Base-by-base conservation (phyloP, 1,140 invertebrate genomes). In the Bombus pascuorum region DNA sequence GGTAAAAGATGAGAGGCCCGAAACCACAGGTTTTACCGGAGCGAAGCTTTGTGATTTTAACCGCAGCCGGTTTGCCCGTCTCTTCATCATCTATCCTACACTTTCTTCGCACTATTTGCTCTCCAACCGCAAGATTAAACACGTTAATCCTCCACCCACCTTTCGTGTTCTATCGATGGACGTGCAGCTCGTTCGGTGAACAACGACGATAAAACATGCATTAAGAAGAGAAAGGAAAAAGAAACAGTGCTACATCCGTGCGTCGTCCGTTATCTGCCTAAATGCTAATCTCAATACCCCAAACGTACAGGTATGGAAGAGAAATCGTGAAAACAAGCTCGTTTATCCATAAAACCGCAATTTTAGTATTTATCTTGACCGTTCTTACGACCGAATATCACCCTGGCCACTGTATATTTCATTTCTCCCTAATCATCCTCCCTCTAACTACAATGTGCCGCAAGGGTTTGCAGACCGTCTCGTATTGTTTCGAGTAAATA, bases 51-150 rank as follows among this genome's bases (percentile, higher is more conserved):
- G 86, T 84, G 59, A 87, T 85, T 85, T 85, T n/a, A 74, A 83
- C 75, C 86, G 47, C 86, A 87, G 84, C 75, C 70, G 74, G 81
- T 57, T 65, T 81, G 68, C 44, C 37, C 71, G n/a, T 79, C 82
- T 72, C 47, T n/a, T 81, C 85, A 39, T 84, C 81, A n/a, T 57
- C 79, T 32, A 68, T 81, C 83, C 81, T 59, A 34, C 28, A 80
- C 78, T 53, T 81, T 62, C 57, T 73, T 72, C 81, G 22, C 81
- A 44, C 62, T 91, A 75, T 91, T 92, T 92, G 77, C 83, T 88
- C 83, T 85, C 44, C 78, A 86, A 90, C 90, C 91, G 80, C 91
- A 92, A 87, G 85, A 92, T 92, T 90, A 91, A 91, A 89, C 87
- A 87, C 88, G 89, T 89, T 91, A 91, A 91, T 91, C 87, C 89